Percentiles rank a stretch among this genome's conserved stretches.
Conservation (phyloP, 2,888 invertebrate genomes). For the Drosophila atripex region DNA sequence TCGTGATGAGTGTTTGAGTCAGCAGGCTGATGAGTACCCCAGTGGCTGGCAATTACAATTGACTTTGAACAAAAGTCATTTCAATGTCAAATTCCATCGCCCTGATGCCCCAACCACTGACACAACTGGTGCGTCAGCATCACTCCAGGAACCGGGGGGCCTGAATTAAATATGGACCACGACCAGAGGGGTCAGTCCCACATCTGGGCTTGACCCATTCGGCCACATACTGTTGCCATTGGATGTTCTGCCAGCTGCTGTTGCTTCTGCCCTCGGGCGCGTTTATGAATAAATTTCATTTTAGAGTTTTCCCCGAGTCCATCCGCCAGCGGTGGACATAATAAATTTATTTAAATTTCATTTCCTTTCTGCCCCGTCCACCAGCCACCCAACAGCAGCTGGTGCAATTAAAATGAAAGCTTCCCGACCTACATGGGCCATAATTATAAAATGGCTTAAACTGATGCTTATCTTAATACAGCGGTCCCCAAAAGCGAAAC, state of each 20-base stretch:
- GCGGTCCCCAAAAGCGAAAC: slow-evolving; percentile 27
- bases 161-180: slow-evolving; percentile 69
- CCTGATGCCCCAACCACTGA: not conserved
- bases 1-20: slow-evolving; percentile 12
- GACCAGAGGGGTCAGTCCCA: slow-evolving; percentile 37
- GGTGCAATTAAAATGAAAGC: slow-evolving; percentile 75
- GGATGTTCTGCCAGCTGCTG: slow-evolving; percentile 20
- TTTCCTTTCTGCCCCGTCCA: slow-evolving; percentile 49
- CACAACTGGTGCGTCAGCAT: slow-evolving; percentile 1
- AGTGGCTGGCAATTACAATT: slow-evolving; percentile 38
- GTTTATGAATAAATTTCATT: slow-evolving; percentile 80
- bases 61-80: slow-evolving; percentile 61
- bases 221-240: slow-evolving; percentile 11
- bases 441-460: slow-evolving; percentile 80
- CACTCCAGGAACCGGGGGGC: slow-evolving; percentile 24
- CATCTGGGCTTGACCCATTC: slow-evolving; percentile 21
- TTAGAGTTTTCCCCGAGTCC: slow-evolving; percentile 72
- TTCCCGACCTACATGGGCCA: slow-evolving; percentile 67
- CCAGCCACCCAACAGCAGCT: slow-evolving; percentile 25
- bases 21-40: slow-evolving; percentile 11
- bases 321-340: slow-evolving; percentile 66
- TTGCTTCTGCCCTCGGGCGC: slow-evolving; percentile 48
- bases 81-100: slow-evolving; percentile 60
- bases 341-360: slow-evolving; percentile 80
- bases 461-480: slow-evolving; percentile 74